Evolutionary conservation across 2,113 vertebrate genomes (phyloP).

Genomic region (Corynorhinus townsendii): DNA sequence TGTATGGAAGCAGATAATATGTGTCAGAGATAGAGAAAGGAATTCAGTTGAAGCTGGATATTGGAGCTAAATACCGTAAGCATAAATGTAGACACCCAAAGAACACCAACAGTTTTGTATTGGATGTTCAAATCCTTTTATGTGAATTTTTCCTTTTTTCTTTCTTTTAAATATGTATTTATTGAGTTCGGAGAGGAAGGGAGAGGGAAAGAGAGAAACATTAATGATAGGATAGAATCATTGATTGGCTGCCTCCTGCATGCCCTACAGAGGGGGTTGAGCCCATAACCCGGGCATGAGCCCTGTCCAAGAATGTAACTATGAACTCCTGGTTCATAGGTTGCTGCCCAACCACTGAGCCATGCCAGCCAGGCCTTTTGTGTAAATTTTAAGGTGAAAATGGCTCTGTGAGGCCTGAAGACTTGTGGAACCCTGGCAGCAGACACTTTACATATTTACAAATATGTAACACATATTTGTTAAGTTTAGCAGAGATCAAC

Average conservation of each 20-base stretch:
- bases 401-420: background rate
- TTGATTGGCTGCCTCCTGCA: no score
- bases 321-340: no score
- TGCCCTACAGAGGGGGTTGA: no score
- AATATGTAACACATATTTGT: background rate
- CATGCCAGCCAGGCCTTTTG: background rate
- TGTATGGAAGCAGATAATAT: background rate
- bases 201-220: no score
- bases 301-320: no score
- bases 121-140: background rate
- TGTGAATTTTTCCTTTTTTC: background rate
- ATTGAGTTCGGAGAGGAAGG: no score
- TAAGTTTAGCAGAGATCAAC: background rate
- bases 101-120: background rate
- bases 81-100: background rate
- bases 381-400: background rate
- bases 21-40: background rate
- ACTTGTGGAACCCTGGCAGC: background rate
- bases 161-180: no score
- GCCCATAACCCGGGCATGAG: no score
- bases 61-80: background rate
- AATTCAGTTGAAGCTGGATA: background rate
- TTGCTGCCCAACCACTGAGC: no score
- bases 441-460: background rate
- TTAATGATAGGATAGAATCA: no score